Conservation (phyloP, 2,113 vertebrate species). For the Brachyhypopomus gauderio region DNA sequence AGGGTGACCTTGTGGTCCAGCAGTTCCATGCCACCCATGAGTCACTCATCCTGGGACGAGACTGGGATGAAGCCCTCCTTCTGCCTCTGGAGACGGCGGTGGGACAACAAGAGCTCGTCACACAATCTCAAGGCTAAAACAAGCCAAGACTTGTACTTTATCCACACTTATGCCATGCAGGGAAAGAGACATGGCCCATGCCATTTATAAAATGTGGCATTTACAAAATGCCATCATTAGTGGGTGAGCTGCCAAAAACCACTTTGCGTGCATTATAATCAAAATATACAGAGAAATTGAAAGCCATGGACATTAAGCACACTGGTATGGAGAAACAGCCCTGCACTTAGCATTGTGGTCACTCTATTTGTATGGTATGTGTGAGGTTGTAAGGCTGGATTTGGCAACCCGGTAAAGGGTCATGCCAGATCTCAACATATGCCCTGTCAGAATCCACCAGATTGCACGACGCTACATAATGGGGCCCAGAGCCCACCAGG, state of each 20-base stretch:
- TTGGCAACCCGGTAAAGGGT: neutral
- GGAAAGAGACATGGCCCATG: too few relatives aligned
- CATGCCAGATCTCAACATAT: slow-evolving; percentile 11
- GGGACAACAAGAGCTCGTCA: neutral
- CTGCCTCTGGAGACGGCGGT: too few relatives aligned
- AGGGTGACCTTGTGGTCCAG: slow-evolving; percentile 40
- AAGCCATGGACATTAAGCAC: neutral
- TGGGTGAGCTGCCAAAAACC: too few relatives aligned
- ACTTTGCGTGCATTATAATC: too few relatives aligned
- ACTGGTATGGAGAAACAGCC: neutral
- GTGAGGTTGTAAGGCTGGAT: neutral
- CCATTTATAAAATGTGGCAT: too few relatives aligned
- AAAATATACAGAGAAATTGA: neutral
- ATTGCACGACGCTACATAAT: neutral
- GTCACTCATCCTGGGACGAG: slow-evolving; percentile 10
- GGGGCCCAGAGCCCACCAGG: neutral
- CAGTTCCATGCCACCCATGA: neutral
- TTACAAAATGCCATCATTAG: too few relatives aligned
- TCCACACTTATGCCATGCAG: too few relatives aligned
- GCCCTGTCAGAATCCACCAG: slow-evolving; percentile 18
- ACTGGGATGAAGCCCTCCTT: neutral
- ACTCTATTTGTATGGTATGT: too few relatives aligned
- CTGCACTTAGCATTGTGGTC: neutral
- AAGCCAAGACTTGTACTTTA: too few relatives aligned
- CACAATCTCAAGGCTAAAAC: too few relatives aligned